Evolutionary conservation across 23 tunicate species (phyloP).

Genomic region (Pegea sp.): DNA sequence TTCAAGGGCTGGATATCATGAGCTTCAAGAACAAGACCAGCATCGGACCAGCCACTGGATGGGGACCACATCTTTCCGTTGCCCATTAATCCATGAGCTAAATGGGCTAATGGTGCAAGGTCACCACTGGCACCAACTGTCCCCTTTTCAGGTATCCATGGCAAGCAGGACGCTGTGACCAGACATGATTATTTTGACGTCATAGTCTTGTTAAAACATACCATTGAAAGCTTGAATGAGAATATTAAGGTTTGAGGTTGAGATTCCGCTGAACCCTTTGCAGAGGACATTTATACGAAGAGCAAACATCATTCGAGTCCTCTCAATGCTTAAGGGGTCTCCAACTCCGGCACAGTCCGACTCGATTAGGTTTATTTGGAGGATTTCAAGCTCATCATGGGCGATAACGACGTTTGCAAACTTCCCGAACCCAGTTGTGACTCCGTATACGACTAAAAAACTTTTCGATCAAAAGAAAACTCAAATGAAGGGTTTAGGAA

Average conservation of each 20-base stretch:
- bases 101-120: conserved; percentile 74
- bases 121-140: conserved; percentile 93
- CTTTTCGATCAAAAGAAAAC: too few relatives aligned
- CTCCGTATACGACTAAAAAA: conserved; percentile 87
- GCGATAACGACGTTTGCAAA: conserved; percentile 50
- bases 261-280: conserved; percentile 87
- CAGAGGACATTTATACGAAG: conserved; percentile 63
- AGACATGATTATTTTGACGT: background rate
- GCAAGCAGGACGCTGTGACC: conserved; percentile 58
- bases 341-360: conserved; percentile 94
- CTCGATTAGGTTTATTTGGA: conserved; percentile 61
- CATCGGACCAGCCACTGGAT: conserved; percentile 67
- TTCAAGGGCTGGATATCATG: conserved; percentile 22
- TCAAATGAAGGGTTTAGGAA: too few relatives aligned
- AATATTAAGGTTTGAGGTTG: conserved; percentile 13
- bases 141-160: conserved; percentile 89
- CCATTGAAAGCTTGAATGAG: conserved; percentile 63
- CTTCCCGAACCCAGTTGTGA: conserved; percentile 76
- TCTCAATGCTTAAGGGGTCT: conserved; percentile 30
- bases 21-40: conserved; percentile 34
- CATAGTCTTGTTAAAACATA: conserved; percentile 2
- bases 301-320: conserved; percentile 81
- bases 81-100: conserved; percentile 85
- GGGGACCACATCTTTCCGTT: conserved; percentile 97
- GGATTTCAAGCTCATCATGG: conserved; percentile 22